phyloP scores from a whole-genome alignment of 2,888 invertebrate genomes.

The Drosophila borborema region DNA sequence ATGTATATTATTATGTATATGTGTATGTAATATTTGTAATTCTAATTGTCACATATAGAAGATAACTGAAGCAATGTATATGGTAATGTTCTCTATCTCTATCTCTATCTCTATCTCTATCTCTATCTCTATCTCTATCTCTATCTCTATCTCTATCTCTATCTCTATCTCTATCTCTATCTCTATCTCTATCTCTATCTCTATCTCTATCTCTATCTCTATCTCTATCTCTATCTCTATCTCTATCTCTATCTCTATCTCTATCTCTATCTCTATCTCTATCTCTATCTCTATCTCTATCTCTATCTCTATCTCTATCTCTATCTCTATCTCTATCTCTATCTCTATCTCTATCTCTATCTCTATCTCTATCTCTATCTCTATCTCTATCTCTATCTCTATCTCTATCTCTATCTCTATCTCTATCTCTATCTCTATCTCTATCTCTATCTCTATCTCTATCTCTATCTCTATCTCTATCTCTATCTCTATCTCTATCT shows the following conservation, averaged over 20 bases:
- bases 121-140: neutral
- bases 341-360: neutral
- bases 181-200: neutral
- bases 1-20: neutral
- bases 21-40: neutral
- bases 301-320: neutral
- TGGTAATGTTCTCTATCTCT: neutral
- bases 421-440: neutral
- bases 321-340: neutral
- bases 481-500: neutral
- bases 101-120: neutral
- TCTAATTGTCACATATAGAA: neutral
- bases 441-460: neutral
- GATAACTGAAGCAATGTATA: too few species aligned
- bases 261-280: neutral
- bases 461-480: neutral
- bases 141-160: neutral
- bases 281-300: neutral
- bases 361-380: too few species aligned
- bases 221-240: neutral
- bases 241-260: neutral
- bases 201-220: neutral
- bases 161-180: neutral
- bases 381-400: too few species aligned
- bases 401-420: neutral